Base-by-base conservation (phyloP, 1,140 invertebrate genomes). In the Drosophila sp. region DNA sequence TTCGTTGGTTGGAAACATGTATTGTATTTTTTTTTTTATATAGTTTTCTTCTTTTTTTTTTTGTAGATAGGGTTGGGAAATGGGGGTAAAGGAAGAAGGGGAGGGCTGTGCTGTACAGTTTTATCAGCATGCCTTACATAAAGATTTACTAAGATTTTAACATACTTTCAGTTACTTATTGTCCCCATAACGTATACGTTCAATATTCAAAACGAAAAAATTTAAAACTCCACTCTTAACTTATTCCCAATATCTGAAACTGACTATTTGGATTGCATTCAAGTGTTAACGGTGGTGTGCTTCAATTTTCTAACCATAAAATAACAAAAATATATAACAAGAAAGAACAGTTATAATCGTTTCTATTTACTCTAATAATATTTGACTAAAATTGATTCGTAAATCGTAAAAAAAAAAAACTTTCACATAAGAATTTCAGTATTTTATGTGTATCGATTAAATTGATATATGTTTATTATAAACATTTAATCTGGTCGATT, bases 1-100 rank as follows among this genome's bases (percentile, higher is more conserved):
- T 77, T 77, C 75, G 75, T 36, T 77, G 70, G 75, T 77, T 74
- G 75, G 75, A 77, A 77, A 77, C 71, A 62, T 70, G 16, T 62
- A 13, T 48, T 48, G 61, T 48, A 11, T 8, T 36, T 46, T 56
- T 45, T 53, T 53, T 40, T 40, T 51, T 53, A n/a, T n/a, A n/a
- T n/a, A n/a, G n/a, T n/a, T n/a, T n/a, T n/a, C n/a, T 69, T 38
- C 38, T 21, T 36, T 36, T 54, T 69, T 40, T 38, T 25, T 48
- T 25, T 45, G 13, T 32, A 27, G 53, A 9, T 9, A n/a, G n/a
- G 45, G 21, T 7, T 25, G 16, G 14, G 11, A 6, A 25, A 7
- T n/a, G 53, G 8, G 21, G 53, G 8, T 25, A 16, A 14, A 16
- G 40, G 40, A 7, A 14, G 7, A 16, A 21, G 25, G 29, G 46